Base-by-base conservation (phyloP, 2,113 vertebrate species). In the Rhinogobius similis region DNA sequence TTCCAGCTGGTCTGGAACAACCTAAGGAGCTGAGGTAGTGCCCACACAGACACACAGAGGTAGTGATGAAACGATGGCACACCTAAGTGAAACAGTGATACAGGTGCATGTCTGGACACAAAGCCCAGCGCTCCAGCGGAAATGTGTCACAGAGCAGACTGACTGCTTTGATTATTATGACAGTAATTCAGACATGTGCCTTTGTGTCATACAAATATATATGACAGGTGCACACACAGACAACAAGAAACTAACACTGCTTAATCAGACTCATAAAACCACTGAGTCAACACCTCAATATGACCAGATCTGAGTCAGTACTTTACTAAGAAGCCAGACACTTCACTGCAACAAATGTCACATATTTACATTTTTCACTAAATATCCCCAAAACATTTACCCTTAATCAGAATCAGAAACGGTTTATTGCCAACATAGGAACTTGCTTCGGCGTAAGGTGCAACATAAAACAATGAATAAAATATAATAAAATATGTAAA, bases 261-360 rank as follows among this genome's bases (percentile, higher is more conserved):
- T 43, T 68, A 32, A 71, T 59, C 58, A 71, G 76, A 83, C 53
- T 68, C 73, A 66, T 18, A 44, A 26, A 73, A 62, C 50, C 16
- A 32, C 8, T 36, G 56, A 52, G 13, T 50, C 10, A 36, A 41
- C 46, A 38, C 14, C 36, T 12, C 64, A 43, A 63, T 70, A 78
- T 73, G 71, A 58, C 41, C 64, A 50, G 39, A 36, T 58, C 68
- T 59, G 53, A 84, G 62, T 88, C 74, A 85, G 72, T 56, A 52
- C 20, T 36, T 63, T 29, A 62, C 52, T 24, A 11, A 36, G 4
- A 41, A 29, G 29, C 38, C 11, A 62, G 27, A 70, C 21, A 10
- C 58, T 12, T 55, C 24, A 16, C 26, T 16, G 24, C 26, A 58
- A 58, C 1, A 29, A 27, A 29, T 58, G 26, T 29, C 24, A 58